Evolutionary conservation across 2,888 invertebrate genomes (phyloP), one percentile per base, ranked within the genome.

Genomic region (Acronicta leporina): DNA sequence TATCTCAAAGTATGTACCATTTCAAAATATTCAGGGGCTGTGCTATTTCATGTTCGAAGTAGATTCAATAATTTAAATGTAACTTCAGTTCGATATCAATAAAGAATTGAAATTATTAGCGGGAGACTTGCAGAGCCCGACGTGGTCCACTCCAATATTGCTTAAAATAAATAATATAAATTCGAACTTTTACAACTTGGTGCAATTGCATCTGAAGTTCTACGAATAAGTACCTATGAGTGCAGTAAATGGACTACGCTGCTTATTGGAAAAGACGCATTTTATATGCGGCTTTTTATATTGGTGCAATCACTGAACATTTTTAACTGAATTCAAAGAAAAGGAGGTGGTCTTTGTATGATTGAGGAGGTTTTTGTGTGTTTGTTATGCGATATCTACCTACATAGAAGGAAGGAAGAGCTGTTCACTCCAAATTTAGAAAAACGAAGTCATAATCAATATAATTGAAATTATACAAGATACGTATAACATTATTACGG

Each of bases 151-250:
- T 51, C 52, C 15, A 52, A 56, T 47, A 14, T 52, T 63, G 11
- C 16, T 9, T 5, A 25, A 9, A 43, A n/a, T 57, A 16, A 10
- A 63, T n/a, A n/a, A n/a, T 35, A 56, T 52, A 48, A 56, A 41
- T 63, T 51, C 8, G 13, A 41, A 27, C 5, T 56, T 41, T 27
- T 15, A 48, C 15, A 44, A 51, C 20, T 50, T 40, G 43, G 33
- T 10, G 35, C 16, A 16, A 5, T 46, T 48, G 35, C 40, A 13
- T 42, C 13, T 50, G 15, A 27, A 9, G 15, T 16, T 42, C 14
- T 30, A 13, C 13, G 13, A 35, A 1, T 30, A 15, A 33, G 11
- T 15, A n/a, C n/a, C n/a, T n/a, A 9, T 8, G 30, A 30, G 30
- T 30, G 30, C 30, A 35, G 5, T 13, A 35, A 35, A 35, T 35